Evolutionary conservation across 2,888 invertebrate genomes (phyloP).

Genomic region (Crocallis elinguaria): DNA sequence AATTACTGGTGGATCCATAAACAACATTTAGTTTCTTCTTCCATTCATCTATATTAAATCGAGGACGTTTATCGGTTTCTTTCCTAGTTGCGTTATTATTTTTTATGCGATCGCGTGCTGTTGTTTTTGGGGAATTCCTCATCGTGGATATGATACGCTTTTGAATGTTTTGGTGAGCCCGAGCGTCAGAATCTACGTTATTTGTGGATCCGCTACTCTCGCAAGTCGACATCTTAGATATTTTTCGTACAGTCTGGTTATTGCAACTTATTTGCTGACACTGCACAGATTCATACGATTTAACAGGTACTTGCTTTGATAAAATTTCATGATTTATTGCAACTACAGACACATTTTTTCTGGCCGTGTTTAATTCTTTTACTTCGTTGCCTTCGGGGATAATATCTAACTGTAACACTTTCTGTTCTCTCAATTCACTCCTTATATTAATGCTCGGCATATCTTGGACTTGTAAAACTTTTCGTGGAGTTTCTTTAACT

Average conservation of each 20-base stretch:
- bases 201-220: conserved; percentile 71
- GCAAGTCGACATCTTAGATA: conserved; percentile 66
- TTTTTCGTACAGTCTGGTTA: conserved; percentile 52
- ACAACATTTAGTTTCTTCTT: conserved; percentile 66
- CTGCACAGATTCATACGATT: conserved; percentile 21
- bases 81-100: conserved; percentile 42
- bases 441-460: conserved; percentile 82
- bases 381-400: conserved; percentile 56
- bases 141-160: conserved; percentile 42
- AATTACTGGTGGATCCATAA: conserved; percentile 56
- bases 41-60: conserved; percentile 66
- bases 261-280: conserved; percentile 27
- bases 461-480: conserved; percentile 68
- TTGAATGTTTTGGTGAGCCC: conserved; percentile 46
- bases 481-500: conserved; percentile 40
- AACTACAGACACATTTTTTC: conserved; percentile 65
- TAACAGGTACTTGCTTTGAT: conserved; percentile 20
- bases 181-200: conserved; percentile 58
- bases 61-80: conserved; percentile 45
- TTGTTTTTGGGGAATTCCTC: conserved; percentile 48
- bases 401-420: conserved; percentile 79
- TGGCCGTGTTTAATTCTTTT: conserved; percentile 37
- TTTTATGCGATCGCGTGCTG: conserved; percentile 42
- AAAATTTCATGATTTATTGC: conserved; percentile 53
- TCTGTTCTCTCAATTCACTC: conserved; percentile 77